Percentiles rank a stretch among this genome's conserved stretches.
These are phyloP conservation scores for Arenaria interpres DNA, from an alignment of 2,113 vertebrate species.

Conservation along the genomic window DNA sequence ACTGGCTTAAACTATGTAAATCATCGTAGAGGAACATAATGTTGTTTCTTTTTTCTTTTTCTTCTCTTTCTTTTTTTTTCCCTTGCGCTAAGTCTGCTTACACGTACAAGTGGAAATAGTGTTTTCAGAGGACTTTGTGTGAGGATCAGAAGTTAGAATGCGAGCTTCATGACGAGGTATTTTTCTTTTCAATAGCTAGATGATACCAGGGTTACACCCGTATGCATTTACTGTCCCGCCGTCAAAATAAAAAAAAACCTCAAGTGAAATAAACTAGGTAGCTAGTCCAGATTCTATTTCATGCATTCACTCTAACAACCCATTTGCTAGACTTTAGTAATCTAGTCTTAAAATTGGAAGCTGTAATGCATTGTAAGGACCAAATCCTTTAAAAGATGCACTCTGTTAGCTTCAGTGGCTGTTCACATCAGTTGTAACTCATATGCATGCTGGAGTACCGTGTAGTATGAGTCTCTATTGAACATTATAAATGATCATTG, in stretches of 20 bases:
- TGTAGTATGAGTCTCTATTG: background rate
- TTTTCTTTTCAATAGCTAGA: background rate
- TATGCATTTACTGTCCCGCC: background rate
- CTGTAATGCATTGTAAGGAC: background rate
- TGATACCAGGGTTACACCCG: background rate
- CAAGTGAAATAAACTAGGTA: background rate
- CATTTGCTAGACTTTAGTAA: background rate
- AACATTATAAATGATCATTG: background rate
- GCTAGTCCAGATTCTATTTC: background rate
- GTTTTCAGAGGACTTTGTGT: background rate
- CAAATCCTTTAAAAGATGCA: background rate
- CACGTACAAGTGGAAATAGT: background rate
- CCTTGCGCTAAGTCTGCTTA: background rate
- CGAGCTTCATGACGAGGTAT: background rate
- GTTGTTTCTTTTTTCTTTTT: background rate
- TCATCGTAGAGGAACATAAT: background rate
- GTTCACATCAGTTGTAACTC: background rate
- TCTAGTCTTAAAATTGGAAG: background rate
- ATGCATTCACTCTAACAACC: background rate
- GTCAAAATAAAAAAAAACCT: background rate
- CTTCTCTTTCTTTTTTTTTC: rapidly evolving
- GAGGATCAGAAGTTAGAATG: background rate
- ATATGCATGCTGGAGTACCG: background rate
- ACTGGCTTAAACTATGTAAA: background rate
- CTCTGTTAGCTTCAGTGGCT: constrained; percentile 24